phyloP scores from a whole-genome alignment of 2,797 vertebrate genomes.

The Cyprinella venusta region DNA sequence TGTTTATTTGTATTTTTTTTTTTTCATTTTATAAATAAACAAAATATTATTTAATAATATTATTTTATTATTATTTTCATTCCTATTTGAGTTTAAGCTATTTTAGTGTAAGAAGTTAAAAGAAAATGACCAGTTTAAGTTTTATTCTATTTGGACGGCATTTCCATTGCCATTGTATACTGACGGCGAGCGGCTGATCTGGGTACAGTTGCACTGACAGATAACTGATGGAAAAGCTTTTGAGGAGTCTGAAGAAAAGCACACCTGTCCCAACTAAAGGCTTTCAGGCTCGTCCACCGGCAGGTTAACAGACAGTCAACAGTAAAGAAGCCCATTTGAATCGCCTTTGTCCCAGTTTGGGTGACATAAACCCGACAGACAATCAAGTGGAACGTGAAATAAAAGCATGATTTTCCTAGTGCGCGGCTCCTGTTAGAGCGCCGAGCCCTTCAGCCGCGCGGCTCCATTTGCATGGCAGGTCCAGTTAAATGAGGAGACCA shows the following conservation, averaged over 20 bases:
- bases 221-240: constrained; percentile 16
- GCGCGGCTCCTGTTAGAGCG: constrained; percentile 63
- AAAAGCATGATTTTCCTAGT: constrained; percentile 78
- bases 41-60: too few relatives aligned
- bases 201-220: neutral
- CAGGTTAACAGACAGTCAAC: constrained; percentile 64
- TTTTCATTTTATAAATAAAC: too few relatives aligned
- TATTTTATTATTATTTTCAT: too few relatives aligned
- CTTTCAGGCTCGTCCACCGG: constrained; percentile 52
- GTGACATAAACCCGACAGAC: constrained; percentile 66
- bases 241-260: constrained; percentile 43
- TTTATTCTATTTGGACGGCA: too few relatives aligned
- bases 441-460: constrained; percentile 68
- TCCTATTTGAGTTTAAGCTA: neutral
- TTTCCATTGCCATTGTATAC: neutral
- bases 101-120: neutral
- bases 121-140: neutral
- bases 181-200: neutral
- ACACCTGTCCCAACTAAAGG: constrained; percentile 48
- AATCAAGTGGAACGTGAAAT: constrained; percentile 59
- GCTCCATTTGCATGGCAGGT: constrained; percentile 81
- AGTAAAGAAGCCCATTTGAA: constrained; percentile 66
- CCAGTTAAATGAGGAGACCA: constrained; percentile 77
- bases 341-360: constrained; percentile 66
- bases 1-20: too few relatives aligned